These are phyloP conservation scores for Smittia aterrima DNA, from an alignment of 2,888 invertebrate genomes.

Conservation along the genomic window DNA sequence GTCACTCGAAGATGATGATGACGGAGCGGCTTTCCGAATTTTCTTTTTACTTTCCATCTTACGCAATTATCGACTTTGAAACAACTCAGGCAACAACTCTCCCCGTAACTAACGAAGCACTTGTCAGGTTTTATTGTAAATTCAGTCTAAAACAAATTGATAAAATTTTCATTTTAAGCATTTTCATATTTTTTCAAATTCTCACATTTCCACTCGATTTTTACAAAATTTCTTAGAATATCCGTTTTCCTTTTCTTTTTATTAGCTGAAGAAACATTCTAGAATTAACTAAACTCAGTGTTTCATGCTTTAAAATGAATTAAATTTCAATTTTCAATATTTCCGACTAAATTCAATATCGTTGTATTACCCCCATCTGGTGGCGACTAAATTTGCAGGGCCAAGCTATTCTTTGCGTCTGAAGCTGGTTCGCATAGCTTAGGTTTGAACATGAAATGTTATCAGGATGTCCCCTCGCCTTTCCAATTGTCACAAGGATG, in stretches of 20 bases:
- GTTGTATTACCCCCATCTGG: too few relatives aligned
- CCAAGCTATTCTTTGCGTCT: too few relatives aligned
- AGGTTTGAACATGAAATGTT: too few relatives aligned
- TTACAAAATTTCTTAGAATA: not conserved
- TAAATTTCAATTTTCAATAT: not conserved
- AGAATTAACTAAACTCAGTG: too few relatives aligned
- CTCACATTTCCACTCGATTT: not conserved
- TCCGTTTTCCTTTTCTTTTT: not conserved
- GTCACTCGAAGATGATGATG: not conserved
- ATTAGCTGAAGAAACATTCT: not conserved
- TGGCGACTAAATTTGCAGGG: too few relatives aligned
- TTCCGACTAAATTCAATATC: too few relatives aligned
- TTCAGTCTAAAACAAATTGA: not conserved
- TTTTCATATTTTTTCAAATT: not conserved
- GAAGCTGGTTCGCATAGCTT: too few relatives aligned
- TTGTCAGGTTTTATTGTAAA: not conserved
- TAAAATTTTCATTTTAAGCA: constrained; percentile 5
- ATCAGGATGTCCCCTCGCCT: too few relatives aligned
- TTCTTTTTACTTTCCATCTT: constrained; percentile 28
- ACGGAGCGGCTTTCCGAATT: constrained; percentile 17
- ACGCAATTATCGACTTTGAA: not conserved
- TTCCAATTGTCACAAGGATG: too few relatives aligned
- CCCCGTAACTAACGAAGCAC: constrained; percentile 1
- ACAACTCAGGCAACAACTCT: not conserved
- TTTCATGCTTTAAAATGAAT: too few relatives aligned